Conservation (phyloP, 1,140 invertebrate species). For the Drosophila lowei region DNA sequence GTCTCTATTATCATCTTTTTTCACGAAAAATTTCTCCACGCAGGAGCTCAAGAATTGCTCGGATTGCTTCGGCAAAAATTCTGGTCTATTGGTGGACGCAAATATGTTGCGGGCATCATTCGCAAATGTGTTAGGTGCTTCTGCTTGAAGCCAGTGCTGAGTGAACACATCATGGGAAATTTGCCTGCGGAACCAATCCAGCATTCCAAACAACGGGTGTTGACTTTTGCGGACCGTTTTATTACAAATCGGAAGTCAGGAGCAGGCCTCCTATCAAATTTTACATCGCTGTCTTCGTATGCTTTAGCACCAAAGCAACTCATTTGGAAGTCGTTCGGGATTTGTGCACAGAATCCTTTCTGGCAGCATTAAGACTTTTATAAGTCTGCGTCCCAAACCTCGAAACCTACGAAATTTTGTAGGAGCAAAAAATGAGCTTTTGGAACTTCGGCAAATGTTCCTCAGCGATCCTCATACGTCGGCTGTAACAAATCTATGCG, state of each 20-base stretch:
- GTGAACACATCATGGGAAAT: slow-evolving; percentile 9
- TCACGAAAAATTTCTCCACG: not conserved
- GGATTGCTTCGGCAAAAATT: slow-evolving; percentile 23
- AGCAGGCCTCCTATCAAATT: not conserved
- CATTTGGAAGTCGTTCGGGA: slow-evolving; percentile 10
- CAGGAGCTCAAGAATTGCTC: not conserved
- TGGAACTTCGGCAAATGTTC: too few species aligned
- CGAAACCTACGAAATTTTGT: too few species aligned
- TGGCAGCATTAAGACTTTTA: not conserved
- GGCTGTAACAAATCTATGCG: too few species aligned
- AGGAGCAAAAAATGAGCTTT: too few species aligned
- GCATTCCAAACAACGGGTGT: too few species aligned
- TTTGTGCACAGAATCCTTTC: not conserved
- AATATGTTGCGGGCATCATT: too few species aligned
- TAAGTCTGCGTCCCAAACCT: not conserved
- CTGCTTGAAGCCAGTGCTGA: too few species aligned
- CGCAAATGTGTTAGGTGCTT: too few species aligned
- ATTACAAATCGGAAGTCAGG: not conserved
- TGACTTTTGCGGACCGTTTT: too few species aligned
- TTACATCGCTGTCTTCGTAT: not conserved
- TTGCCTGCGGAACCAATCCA: too few species aligned
- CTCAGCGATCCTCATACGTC: too few species aligned
- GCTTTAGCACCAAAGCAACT: slow-evolving; percentile 1
- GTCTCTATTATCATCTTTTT: not conserved
- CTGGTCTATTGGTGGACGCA: slow-evolving; percentile 63